phyloP scores from a whole-genome alignment of 2,797 vertebrate species.

The Dipus sagitta region DNA sequence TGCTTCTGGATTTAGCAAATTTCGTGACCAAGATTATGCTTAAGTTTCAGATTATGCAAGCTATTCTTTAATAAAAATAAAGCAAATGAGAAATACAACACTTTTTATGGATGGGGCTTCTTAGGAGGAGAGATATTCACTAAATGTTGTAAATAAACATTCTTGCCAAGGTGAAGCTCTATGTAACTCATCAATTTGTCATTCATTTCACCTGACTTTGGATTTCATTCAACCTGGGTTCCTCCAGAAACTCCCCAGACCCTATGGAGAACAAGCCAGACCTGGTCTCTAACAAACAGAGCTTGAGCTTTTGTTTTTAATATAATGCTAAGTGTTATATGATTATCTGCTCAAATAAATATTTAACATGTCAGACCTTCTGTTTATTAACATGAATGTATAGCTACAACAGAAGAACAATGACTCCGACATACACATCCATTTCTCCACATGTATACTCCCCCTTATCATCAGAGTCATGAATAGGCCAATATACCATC shows the following conservation, averaged over 20 bases:
- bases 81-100: constrained; percentile 34
- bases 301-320: neutral
- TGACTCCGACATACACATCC: neutral
- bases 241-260: neutral
- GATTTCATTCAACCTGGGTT: neutral
- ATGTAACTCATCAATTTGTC: neutral
- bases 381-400: neutral
- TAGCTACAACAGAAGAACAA: neutral
- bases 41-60: constrained; percentile 57
- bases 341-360: constrained; percentile 36
- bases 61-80: neutral
- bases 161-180: neutral
- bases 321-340: neutral
- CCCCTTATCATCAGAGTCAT: neutral
- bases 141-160: constrained; percentile 29
- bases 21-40: constrained; percentile 23
- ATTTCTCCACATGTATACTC: neutral
- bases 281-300: neutral
- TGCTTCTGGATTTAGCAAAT: neutral
- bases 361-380: neutral
- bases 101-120: neutral
- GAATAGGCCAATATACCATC: constrained; percentile 23
- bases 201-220: neutral
- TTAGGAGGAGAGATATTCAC: neutral
- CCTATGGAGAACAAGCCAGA: neutral